Conservation (phyloP, 2,888 invertebrate species). For the Pammene aurita region DNA sequence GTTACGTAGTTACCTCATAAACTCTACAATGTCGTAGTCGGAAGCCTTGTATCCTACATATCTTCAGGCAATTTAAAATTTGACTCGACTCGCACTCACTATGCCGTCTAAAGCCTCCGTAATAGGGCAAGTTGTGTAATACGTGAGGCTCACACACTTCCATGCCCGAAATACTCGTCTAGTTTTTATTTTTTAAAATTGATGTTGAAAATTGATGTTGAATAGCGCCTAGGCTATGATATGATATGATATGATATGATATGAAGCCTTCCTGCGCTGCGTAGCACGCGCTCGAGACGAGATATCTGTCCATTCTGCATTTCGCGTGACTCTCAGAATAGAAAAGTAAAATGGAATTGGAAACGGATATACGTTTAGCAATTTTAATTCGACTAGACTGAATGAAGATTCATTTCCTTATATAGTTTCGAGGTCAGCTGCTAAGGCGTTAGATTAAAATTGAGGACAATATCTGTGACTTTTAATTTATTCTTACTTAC, state of each 20-base stretch:
- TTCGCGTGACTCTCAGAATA: constrained; percentile 35
- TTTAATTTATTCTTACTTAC: constrained; percentile 18
- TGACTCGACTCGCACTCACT: not conserved
- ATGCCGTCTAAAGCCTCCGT: not conserved
- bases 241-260: no score
- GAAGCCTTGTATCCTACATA: not conserved
- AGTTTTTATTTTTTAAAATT: not conserved
- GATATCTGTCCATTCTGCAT: not conserved
- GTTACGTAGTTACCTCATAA: not conserved
- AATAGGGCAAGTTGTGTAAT: constrained; percentile 11
- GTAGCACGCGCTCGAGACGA: not conserved
- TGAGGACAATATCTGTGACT: constrained; percentile 51
- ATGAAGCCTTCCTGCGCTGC: not conserved
- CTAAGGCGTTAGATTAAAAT: constrained; percentile 60
- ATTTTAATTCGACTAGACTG: constrained; percentile 57
- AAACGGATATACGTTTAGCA: constrained; percentile 60
- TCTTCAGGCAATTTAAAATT: constrained; percentile 7
- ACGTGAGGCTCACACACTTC: not conserved
- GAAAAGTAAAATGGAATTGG: constrained; percentile 48
- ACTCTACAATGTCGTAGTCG: not conserved
- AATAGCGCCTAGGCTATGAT: no score
- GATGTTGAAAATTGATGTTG: not conserved
- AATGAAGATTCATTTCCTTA: constrained; percentile 62
- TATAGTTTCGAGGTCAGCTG: constrained; percentile 64
- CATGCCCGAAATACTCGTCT: not conserved